Base-by-base conservation (phyloP, 2,888 invertebrate species). In the Pegoplata infirma region DNA sequence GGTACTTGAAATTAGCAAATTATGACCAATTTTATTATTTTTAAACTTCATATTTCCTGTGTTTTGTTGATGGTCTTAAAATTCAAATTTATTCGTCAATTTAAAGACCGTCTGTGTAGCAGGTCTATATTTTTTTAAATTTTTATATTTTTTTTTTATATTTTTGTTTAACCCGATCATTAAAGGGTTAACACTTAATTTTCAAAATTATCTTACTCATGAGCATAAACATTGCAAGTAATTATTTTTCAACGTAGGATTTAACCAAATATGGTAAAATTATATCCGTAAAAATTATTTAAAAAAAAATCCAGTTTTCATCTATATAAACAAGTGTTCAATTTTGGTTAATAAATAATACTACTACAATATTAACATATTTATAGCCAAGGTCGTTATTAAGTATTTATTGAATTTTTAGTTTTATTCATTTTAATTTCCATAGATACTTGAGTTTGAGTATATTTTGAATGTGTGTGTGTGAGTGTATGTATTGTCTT, bases 351-450 rank as follows among this genome's bases (percentile, higher is more conserved):
- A 63, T 32, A 55, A 53, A 71, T 46, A 8, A 36, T 19, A n/a
- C n/a, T n/a, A n/a, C n/a, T n/a, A n/a, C n/a, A n/a, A 59, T 10
- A 56, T 69, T 61, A 16, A 61, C 7, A 49, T 56, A 68, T 51
- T 40, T 44, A 49, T 64, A 51, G 72, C 17, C 79, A 79, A 79
- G 74, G 79, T 71, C 74, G 71, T 71, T 49, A 19, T 53, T 51
- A 44, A 16, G 17, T 10, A 32, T 53, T 23, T 40, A 6, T 8
- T 5, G 8, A 32, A 10, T 32, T 28, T 32, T n/a, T n/a, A 32
- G 10, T 32, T 10, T 32, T 40, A 40, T 36, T 6, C 25, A 36
- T n/a, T 8, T 40, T 12, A 12, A 32, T 40, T 40, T 40, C 12
- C 36, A 40, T n/a, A n/a, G n/a, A 40, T 40, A 40, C 36, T n/a